Base-by-base conservation (phyloP, 1,140 invertebrate genomes). In the Panagrolaimus sp. region DNA sequence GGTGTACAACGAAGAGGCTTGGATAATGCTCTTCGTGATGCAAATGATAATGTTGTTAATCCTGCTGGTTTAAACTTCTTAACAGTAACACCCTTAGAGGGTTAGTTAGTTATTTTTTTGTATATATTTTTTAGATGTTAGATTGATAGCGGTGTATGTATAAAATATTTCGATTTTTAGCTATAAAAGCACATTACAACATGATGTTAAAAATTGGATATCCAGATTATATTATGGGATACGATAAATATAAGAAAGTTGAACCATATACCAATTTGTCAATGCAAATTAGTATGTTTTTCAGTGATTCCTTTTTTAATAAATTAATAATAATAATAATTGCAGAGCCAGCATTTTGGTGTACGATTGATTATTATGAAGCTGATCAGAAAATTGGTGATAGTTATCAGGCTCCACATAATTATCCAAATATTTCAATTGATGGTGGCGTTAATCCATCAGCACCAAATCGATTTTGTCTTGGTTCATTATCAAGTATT, bases 351-450 rank as follows among this genome's bases (percentile, higher is more conserved):
- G 51, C 27, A 11, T 25, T 57, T 25, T 57, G 51, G 51, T 25
- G 51, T 57, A 57, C 51, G 1, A 57, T 57, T 20, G 51, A 57
- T 20, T 57, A 57, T 20, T 57, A 57, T 13, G 51, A 57, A 16
- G 20, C 20, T n/a, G 7, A 11, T 27, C 51, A 27, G 0, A 57
- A 23, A 20, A 57, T 57, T 16, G 51, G 51, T 38, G 31, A 38
- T 27, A 57, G 20, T 20, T 57, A 25, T 27, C 20, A 57, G 8
- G 20, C 20, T 57, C 20, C 20, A 11, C 20, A 57, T 25, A 57
- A 11, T 25, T 57, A 57, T 16, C 11, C 20, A 20, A 25, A 27
- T 27, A 57, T 57, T 25, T 20, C 51, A 11, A 13, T 57, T 27
- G 51, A 57, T 57, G 51, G 51, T n/a, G 51, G 51, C 0, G 20